Percentiles rank a stretch among this genome's conserved stretches.
Evolutionary conservation across 2,797 vertebrate species (phyloP).

Genomic region (Microctenopoma lineatum): DNA sequence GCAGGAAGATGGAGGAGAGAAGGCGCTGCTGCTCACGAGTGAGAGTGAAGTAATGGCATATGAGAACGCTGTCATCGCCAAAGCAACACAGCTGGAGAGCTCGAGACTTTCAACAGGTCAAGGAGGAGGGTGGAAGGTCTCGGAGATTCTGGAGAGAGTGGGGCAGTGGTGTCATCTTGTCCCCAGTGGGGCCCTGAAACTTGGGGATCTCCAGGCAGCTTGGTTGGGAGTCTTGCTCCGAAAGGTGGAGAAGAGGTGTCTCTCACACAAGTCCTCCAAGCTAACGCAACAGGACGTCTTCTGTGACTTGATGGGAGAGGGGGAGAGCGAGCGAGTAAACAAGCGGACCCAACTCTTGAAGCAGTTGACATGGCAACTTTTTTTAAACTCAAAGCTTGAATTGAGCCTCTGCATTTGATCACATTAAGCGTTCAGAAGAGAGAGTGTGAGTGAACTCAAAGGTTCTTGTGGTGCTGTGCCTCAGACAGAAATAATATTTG

Average conservation of each 20-base stretch:
- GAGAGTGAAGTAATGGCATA: conserved; percentile 80
- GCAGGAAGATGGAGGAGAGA: conserved; percentile 53
- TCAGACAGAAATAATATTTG: conserved; percentile 42
- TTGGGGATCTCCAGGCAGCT: conserved; percentile 46
- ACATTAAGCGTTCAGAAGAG: conserved; percentile 49
- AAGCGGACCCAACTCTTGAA: conserved; percentile 66
- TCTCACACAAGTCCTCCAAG: conserved; percentile 81
- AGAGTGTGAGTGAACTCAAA: conserved; percentile 47
- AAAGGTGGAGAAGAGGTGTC: conserved; percentile 79
- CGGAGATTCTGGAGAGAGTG: conserved; percentile 32
- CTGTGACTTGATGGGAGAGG: conserved; percentile 59
- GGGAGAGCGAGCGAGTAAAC: conserved; percentile 44
- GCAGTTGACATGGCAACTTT: conserved; percentile 71
- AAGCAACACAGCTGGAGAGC: conserved; percentile 73
- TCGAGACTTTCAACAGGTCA: conserved; percentile 56
- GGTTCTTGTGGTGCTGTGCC: conserved; percentile 43
- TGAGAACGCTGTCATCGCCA: conserved; percentile 78
- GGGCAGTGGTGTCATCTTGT: conserved; percentile 58
- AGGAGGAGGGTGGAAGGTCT: conserved; percentile 40
- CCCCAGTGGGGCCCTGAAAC: conserved; percentile 47
- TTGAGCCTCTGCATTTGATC: conserved; percentile 70
- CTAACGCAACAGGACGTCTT: conserved; percentile 77
- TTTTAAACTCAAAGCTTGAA: conserved; percentile 77
- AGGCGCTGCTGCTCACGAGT: conserved; percentile 82
- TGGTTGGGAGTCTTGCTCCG: conserved; percentile 79